Base-by-base conservation (phyloP, 92 coral and sea anemone species). In the Zoanthus sociatus region DNA sequence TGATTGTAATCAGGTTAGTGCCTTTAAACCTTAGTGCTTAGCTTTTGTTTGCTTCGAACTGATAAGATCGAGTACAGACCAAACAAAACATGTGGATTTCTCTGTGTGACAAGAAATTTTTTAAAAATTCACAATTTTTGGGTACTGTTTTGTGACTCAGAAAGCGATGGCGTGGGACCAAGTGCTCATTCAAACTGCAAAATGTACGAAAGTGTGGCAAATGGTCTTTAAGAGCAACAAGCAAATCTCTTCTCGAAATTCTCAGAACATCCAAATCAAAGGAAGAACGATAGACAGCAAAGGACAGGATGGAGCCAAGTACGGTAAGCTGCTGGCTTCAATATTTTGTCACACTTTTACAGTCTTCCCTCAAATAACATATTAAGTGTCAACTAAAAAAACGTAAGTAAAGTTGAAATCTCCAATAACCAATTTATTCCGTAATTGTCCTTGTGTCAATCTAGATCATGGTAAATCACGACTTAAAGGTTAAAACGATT, bases 201-300 rank as follows among this genome's bases (percentile, higher is more conserved):
- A 81, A 53, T 48, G 73, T 30, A 30, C 17, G 10, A 68, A 68
- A 17, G 13, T 2, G 51, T 81, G 85, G 85, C 14, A 20, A 45
- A 81, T 63, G 46, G 63, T 15, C 32, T 81, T 81, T 11, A 26
- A 47, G 60, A 18, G 18, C 14, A 26, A 81, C 61, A 81, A 21
- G 45, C 74, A 81, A 50, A 81, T 81, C 12, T 67, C 45, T 48
- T 63, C 85, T 13, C 85, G 85, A 46, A 47, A 50, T 56, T 20
- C 53, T 31, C 31, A 7, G 21, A 60, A 18, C 60, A 66, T 81
- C 15, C 85, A 81, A 48, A 81, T 81, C 60, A 64, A 64, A 20
- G 85, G 85, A 44, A 73, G 85, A 51, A 81, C 46, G 17, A 51
- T 81, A 9, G 85, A 63, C 6, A 11, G 61, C 21, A 81, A 81